A percentile compares a stretch with the other conserved stretches of the same genome.
Conservation (phyloP, 2,113 vertebrate species). For the Ictalurus furcatus region DNA sequence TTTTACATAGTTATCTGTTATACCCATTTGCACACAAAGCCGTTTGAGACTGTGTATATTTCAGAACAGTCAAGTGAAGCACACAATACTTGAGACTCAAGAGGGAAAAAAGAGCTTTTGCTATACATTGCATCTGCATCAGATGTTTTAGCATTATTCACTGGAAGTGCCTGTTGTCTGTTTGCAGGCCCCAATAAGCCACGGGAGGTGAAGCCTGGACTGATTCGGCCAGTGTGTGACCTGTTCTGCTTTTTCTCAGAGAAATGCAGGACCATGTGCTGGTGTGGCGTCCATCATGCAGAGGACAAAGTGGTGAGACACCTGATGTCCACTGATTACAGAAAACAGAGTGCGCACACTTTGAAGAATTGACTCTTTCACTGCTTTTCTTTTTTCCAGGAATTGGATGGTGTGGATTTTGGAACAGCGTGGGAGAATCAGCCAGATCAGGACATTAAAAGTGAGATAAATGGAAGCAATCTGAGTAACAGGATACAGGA, state of each 20-base stretch:
- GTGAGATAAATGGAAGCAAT: slow-evolving; percentile 49
- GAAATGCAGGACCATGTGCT: slow-evolving; percentile 70
- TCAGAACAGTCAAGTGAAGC: neutral
- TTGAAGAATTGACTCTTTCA: neutral
- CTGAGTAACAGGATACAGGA: slow-evolving; percentile 61
- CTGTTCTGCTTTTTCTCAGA: slow-evolving; percentile 79
- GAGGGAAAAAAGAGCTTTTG: neutral
- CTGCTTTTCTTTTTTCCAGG: slow-evolving; percentile 45
- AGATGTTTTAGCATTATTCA: neutral
- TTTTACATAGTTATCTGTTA: neutral
- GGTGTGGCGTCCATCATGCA: slow-evolving; percentile 73
- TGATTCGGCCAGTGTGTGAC: slow-evolving; percentile 77
- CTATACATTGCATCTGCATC: neutral
- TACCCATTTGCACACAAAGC: neutral
- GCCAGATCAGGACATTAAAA: slow-evolving; percentile 56
- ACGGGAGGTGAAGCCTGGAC: slow-evolving; percentile 71
- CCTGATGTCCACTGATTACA: slow-evolving; percentile 37
- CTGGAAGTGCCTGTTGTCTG: neutral
- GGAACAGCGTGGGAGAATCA: slow-evolving; percentile 43
- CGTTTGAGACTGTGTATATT: neutral
- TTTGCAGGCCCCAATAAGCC: slow-evolving; percentile 69
- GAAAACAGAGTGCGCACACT: neutral
- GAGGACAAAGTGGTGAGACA: slow-evolving; percentile 52
- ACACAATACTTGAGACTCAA: neutral
- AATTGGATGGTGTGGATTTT: slow-evolving; percentile 47